Percentiles rank a stretch among this genome's conserved stretches.
phyloP scores from a whole-genome alignment of 2,113 vertebrate genomes.

The Meleagris gallopavo region DNA sequence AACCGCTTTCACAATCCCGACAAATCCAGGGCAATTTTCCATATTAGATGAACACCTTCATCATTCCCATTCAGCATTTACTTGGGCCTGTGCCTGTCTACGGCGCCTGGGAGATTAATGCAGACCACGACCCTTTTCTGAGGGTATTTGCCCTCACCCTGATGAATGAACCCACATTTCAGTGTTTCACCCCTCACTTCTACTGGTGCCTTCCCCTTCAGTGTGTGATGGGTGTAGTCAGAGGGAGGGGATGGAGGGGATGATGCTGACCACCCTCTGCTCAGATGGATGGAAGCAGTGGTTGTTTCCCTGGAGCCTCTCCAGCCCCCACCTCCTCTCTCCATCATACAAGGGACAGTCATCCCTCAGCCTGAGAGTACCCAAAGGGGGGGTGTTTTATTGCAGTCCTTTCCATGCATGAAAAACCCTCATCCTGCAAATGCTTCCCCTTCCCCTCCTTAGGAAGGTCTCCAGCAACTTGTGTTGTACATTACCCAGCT shows the following conservation, averaged over 20 bases:
- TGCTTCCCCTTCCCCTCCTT: rapidly evolving
- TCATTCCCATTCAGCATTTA: neutral
- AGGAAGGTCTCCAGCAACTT: neutral
- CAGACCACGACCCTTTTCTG: neutral
- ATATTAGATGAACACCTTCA: neutral
- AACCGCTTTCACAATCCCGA: neutral
- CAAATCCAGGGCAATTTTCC: neutral
- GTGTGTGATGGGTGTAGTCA: neutral
- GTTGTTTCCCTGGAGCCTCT: neutral
- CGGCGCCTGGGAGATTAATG: neutral
- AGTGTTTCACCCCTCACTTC: neutral
- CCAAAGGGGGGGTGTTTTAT: neutral
- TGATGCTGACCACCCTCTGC: neutral
- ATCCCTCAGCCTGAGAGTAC: neutral
- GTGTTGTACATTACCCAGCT: neutral
- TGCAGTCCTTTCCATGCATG: rapidly evolving
- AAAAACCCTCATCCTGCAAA: neutral
- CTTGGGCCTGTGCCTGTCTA: neutral
- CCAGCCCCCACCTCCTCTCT: neutral
- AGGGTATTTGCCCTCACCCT: neutral
- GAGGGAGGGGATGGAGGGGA: neutral
- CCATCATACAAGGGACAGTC: rapidly evolving
- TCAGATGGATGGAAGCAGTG: neutral
- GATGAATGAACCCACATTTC: neutral
- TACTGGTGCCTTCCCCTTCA: neutral